Base-by-base conservation (phyloP, 2,797 vertebrate species). In the Xenentodon cancila region DNA sequence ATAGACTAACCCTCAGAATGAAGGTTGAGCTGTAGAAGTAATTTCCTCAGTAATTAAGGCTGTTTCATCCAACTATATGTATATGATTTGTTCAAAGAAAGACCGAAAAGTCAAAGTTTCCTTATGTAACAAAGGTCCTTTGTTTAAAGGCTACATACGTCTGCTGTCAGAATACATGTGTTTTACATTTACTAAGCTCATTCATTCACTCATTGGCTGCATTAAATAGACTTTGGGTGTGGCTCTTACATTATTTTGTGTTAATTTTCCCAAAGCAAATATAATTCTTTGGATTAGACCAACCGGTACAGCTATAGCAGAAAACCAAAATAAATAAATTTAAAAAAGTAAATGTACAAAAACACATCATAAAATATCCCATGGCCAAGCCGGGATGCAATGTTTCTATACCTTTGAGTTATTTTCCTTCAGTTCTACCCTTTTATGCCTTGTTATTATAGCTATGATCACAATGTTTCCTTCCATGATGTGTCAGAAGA, bases 151-250 rank as follows among this genome's bases (percentile, higher is more conserved):
- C 53, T 56, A 50, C 19, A 47, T 37, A 46, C 25, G 43, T 30
- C 22, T 37, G 0, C 8, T 52, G 7, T 19, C 37, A 20, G 22
- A 64, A 42, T 67, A 72, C 68, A 77, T 76, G 47, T 78, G 75
- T 85, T 87, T 84, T 72, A 80, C 53, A 77, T 82, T 76, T 56
- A 59, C 19, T 25, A 19, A 59, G 40, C 34, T 66, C 73, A 85
- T 81, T 80, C 80, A 86, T 86, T 85, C 75, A 76, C 25, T 56
- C 69, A 59, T 52, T 78, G 81, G 70, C 71, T 76, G 30, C 27
- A 75, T 82, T 86, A 80, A 85, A 88, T 82, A 64, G 63, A 82
- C 56, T 71, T 68, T 80, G 91, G 91, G 91, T 88, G 90, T 89
- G 89, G 90, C 85, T 78, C 86, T 58, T 46, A 71, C 30, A 67